A percentile compares a stretch with the other conserved stretches of the same genome.
These are phyloP conservation scores for Xestia xanthographa DNA, from an alignment of 2,888 invertebrate species.

Conservation along the genomic window DNA sequence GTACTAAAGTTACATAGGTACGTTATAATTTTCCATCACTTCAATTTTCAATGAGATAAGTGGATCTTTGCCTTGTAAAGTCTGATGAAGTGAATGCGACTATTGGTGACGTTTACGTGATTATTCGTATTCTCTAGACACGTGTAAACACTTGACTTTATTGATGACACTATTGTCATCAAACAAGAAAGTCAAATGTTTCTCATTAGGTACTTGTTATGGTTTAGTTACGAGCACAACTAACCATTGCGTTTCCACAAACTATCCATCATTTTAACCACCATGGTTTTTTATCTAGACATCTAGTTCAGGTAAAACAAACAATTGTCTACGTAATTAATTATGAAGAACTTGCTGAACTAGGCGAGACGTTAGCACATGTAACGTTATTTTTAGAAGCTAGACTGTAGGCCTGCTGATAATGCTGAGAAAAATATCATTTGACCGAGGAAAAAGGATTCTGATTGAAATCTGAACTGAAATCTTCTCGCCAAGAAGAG, in stretches of 20 bases:
- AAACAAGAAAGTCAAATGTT: not conserved
- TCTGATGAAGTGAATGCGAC: no score
- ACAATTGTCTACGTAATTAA: not conserved
- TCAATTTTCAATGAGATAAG: slow-evolving; percentile 3
- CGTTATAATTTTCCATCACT: not conserved
- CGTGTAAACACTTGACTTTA: no score
- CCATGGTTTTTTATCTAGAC: not conserved
- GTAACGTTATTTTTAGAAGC: slow-evolving; percentile 35
- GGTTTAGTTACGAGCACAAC: not conserved
- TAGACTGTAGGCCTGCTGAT: not conserved
- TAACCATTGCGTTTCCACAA: not conserved
- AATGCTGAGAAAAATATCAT: not conserved
- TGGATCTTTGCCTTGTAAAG: not conserved
- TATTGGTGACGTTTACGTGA: no score
- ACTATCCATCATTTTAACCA: slow-evolving; percentile 6
- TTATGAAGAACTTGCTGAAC: slow-evolving; percentile 21
- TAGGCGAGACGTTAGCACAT: slow-evolving; percentile 14
- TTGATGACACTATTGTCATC: no score
- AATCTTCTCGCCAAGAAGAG: no score
- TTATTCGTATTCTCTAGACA: not conserved
- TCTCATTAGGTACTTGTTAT: not conserved
- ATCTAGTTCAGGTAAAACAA: slow-evolving; percentile 20
- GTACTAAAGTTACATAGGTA: no score
- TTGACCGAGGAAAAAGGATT: not conserved
- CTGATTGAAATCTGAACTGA: not conserved